Base-by-base conservation (phyloP, 2,113 vertebrate genomes). In the Fulica atra region DNA sequence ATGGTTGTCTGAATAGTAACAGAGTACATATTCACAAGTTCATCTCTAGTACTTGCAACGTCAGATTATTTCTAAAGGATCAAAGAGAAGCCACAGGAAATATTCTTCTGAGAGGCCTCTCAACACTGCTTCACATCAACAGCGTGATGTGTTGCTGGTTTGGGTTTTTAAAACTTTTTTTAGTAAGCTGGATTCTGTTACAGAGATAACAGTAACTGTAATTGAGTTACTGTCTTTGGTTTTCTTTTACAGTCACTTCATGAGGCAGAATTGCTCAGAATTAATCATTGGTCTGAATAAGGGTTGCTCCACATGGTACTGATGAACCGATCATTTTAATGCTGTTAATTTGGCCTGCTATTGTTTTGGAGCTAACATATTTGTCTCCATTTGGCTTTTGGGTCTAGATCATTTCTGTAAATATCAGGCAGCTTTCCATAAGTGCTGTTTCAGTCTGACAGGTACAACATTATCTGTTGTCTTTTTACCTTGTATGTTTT, bases 391-490 rank as follows among this genome's bases (percentile, higher is more conserved):
- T 76, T 66, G 68, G 24, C 59, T 93, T 92, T 83, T 1, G 3
- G 40, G 23, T 35, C 61, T 23, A 54, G 28, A 60, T 33, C 65
- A 89, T 59, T 33, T 19, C 16, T 20, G 61, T 53, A 35, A 59
- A 59, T 38, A 81, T 3, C 81, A 85, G 61, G 26, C 81, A 87
- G 36, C 46, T 84, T 78, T 74, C 53, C 36, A 7, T 23, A 86
- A 51, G 23, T 84, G 51, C 69, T 86, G 17, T 78, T 63, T 71
- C 69, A 89, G 33, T 33, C 56, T 81, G 85, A 42, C 74, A 94
- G 87, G 61, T 71, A 87, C 89, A 94, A 94, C 48, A 78, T 70
- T 78, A 68, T 68, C 86, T 78, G 51, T 73, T 78, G 64, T 78
- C 51, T 64, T 66, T 36, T 54, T 26, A 6, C 7, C 13, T 44